Conservation (phyloP, 1,140 invertebrate genomes). For the Pogonognathellus flavescens region DNA sequence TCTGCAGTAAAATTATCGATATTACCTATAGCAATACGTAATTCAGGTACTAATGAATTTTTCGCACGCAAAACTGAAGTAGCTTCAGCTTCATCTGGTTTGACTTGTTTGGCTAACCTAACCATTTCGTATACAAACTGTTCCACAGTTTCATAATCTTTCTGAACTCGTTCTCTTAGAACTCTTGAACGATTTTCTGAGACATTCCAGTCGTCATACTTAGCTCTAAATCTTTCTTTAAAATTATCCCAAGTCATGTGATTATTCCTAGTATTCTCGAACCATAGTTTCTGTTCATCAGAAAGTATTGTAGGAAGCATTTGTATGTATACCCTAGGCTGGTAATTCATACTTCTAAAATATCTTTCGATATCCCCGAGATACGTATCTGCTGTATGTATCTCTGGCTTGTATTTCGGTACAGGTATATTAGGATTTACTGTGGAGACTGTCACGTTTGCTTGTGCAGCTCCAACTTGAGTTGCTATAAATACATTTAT, state of each 20-base stretch:
- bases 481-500: neutral
- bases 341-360: neutral
- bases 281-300: neutral
- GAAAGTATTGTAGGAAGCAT: neutral
- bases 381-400: neutral
- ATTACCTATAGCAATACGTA: neutral
- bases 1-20: neutral
- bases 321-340: neutral
- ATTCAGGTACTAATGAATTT: neutral
- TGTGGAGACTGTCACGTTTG: too few relatives aligned
- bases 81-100: slow-evolving; percentile 2
- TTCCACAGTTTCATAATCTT: slow-evolving; percentile 51
- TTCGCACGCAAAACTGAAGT: neutral
- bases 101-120: slow-evolving; percentile 40
- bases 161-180: slow-evolving; percentile 5
- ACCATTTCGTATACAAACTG: slow-evolving; percentile 58
- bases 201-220: slow-evolving; percentile 20
- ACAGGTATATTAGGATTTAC: neutral
- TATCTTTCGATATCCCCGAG: neutral
- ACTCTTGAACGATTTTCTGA: neutral
- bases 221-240: neutral
- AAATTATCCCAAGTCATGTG: slow-evolving; percentile 20
- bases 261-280: neutral
- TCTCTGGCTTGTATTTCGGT: neutral
- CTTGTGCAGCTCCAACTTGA: neutral